Conservation (phyloP, 2,113 vertebrate genomes). For the Hypomesus transpacificus region DNA sequence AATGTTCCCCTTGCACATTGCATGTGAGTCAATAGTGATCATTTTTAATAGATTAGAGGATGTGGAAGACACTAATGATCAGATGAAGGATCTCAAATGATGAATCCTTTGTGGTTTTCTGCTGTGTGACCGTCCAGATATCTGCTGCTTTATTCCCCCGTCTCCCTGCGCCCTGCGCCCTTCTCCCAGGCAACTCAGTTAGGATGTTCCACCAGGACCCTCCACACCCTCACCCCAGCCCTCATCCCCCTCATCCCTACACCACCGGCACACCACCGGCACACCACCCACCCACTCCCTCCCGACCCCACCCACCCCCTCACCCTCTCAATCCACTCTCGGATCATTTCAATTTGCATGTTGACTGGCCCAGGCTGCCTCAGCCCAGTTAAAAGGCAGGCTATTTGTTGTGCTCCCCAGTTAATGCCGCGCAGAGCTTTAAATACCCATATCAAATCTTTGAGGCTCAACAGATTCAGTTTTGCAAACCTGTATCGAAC, state of each 20-base stretch:
- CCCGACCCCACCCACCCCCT: slow-evolving; percentile 60
- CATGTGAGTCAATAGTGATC: too few relatives aligned
- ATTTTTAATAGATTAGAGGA: too few relatives aligned
- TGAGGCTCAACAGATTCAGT: slow-evolving; percentile 81
- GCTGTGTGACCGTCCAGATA: too few relatives aligned
- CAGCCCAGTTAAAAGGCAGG: slow-evolving; percentile 75
- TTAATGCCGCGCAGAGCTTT: slow-evolving; percentile 80
- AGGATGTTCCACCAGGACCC: neutral
- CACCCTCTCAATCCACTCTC: slow-evolving; percentile 72
- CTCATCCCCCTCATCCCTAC: slow-evolving; percentile 46
- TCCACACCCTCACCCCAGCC: slow-evolving; percentile 15
- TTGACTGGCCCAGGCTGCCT: slow-evolving; percentile 66
- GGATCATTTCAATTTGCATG: slow-evolving; percentile 80
- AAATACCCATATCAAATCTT: slow-evolving; percentile 84
- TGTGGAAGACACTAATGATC: too few relatives aligned
- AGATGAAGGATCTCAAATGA: too few relatives aligned
- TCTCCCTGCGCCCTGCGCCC: too few relatives aligned
- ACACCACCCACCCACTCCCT: slow-evolving; percentile 28
- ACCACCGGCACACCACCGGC: slow-evolving; percentile 9
- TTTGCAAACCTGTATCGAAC: slow-evolving; percentile 83
- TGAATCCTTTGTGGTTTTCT: too few relatives aligned
- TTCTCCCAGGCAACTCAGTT: too few relatives aligned
- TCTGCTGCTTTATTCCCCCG: too few relatives aligned
- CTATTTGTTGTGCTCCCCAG: slow-evolving; percentile 81
- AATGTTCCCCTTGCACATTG: too few relatives aligned